phyloP scores from a whole-genome alignment of 2,113 vertebrate genomes.

The Globicephala melas region DNA sequence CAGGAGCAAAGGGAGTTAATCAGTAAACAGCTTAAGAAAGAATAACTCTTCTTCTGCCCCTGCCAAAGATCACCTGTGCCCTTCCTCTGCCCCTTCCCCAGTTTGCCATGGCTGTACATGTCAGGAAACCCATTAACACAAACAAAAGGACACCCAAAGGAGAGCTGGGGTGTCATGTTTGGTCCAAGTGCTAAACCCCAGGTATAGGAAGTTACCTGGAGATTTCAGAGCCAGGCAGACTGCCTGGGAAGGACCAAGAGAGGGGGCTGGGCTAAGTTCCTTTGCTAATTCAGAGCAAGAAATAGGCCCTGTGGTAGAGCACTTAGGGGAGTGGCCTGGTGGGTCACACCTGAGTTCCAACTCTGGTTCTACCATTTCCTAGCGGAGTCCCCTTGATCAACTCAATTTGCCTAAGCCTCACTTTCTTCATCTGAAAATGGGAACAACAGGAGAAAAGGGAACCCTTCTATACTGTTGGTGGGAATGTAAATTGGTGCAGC shows the following conservation, averaged over 20 bases:
- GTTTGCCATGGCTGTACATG: neutral
- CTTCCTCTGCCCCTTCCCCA: neutral
- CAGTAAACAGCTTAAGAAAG: neutral
- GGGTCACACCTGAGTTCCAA: neutral
- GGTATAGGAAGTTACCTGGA: neutral
- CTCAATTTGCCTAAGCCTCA: neutral
- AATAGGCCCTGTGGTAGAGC: neutral
- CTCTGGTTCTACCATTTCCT: neutral
- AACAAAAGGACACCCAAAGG: neutral
- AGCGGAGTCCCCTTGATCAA: neutral
- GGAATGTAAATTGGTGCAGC: neutral
- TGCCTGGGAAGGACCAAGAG: neutral
- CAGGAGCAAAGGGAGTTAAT: constrained; percentile 56
- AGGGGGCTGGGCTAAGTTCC: neutral
- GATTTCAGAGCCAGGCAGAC: neutral
- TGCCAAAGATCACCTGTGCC: neutral
- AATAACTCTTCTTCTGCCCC: neutral
- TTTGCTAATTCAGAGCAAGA: neutral
- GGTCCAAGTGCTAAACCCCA: neutral
- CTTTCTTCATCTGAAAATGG: neutral
- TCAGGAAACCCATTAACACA: neutral
- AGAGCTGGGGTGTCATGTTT: neutral
- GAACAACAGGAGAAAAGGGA: neutral
- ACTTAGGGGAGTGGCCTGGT: neutral
- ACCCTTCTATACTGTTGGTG: neutral